A percentile compares a stretch with the other conserved stretches of the same genome.
phyloP scores from a whole-genome alignment of 2,797 vertebrate genomes.

The Apodemus agrarius region DNA sequence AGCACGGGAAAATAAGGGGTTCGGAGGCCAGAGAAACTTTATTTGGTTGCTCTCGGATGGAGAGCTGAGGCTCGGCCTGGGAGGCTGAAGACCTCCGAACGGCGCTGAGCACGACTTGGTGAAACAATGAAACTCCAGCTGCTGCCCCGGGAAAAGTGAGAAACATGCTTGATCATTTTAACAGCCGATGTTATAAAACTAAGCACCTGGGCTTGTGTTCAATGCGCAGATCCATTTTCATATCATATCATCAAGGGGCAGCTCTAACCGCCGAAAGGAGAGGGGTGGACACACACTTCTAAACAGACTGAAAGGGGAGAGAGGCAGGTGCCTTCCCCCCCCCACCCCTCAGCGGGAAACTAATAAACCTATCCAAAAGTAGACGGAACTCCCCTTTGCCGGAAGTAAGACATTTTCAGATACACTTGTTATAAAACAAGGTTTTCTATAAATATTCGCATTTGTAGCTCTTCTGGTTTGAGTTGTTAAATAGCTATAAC shows the following conservation, averaged over 20 bases:
- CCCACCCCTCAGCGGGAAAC: fast-evolving
- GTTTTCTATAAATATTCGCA: background rate
- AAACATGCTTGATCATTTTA: constrained; percentile 49
- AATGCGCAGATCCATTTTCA: constrained; percentile 38
- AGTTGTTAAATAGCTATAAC: background rate
- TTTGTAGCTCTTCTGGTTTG: background rate
- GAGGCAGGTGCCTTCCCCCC: fast-evolving
- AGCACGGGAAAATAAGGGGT: background rate
- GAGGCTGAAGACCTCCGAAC: background rate
- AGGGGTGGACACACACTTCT: background rate
- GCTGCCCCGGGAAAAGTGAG: background rate
- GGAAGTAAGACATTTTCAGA: background rate
- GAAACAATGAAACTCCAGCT: constrained; percentile 20
- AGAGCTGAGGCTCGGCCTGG: background rate
- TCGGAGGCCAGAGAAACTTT: background rate
- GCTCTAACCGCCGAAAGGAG: background rate
- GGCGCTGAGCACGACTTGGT: background rate
- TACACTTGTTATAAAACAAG: background rate
- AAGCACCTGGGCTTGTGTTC: constrained; percentile 27
- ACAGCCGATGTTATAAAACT: background rate
- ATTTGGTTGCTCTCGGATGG: background rate
- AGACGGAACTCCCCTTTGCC: background rate
- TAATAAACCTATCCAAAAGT: background rate
- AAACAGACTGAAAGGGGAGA: background rate
- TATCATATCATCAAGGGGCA: constrained; percentile 33